These are phyloP conservation scores for Rhineura floridana DNA, from an alignment of 2,113 vertebrate species.

Conservation along the genomic window DNA sequence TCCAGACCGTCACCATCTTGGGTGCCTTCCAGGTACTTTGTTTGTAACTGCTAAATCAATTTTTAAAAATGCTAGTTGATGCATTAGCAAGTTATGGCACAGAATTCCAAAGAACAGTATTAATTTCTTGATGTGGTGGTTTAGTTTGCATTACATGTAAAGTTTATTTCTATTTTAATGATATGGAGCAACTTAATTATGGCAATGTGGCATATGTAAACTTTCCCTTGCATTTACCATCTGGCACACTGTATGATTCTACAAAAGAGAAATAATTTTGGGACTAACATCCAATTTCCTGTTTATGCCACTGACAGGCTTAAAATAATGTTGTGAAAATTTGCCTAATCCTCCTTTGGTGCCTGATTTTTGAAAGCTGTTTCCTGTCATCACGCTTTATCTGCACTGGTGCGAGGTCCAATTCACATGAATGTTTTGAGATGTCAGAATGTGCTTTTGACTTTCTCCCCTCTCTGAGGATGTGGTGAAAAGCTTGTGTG, in stretches of 20 bases:
- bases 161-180: background rate
- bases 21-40: background rate
- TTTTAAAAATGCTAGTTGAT: background rate
- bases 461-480: background rate
- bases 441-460: background rate
- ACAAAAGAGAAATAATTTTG: constrained; percentile 5
- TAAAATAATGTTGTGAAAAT: background rate
- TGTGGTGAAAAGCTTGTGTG: background rate
- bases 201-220: background rate
- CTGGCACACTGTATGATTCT: background rate
- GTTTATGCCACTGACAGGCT: background rate
- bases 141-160: background rate
- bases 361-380: background rate
- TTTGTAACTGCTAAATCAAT: background rate
- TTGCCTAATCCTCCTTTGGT: background rate
- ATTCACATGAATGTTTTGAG: background rate
- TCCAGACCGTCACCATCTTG: background rate
- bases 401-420: background rate
- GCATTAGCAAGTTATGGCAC: background rate
- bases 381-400: background rate
- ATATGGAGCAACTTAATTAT: background rate
- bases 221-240: constrained; percentile 8
- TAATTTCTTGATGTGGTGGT: background rate
- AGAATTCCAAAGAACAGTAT: background rate
- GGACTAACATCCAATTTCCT: background rate